Evolutionary conservation across 2,888 invertebrate species (phyloP), one percentile per base, ranked within the genome.

Genomic region (Tetragonisca angustula): DNA sequence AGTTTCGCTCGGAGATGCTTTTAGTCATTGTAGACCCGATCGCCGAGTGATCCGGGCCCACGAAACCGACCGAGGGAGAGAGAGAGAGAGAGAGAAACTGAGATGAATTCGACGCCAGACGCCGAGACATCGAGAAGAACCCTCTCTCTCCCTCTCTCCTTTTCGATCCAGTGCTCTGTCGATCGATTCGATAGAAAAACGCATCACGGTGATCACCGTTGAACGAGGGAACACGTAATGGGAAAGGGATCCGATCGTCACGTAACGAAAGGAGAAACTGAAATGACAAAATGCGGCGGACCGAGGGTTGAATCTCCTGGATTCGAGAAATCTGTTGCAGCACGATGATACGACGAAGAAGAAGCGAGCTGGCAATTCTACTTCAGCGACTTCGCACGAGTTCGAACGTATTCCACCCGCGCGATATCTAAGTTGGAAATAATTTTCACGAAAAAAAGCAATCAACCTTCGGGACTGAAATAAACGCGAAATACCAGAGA

Each of bases 1-100:
- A 92, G 93, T 92, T 93, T 92, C 82, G 91, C 90, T 90, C 84
- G 85, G 84, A 89, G 90, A 91, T 88, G 86, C 89, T 90, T 90
- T 90, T 83, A 90, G 91, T 91, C 90, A 91, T 90, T 87, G 90
- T 90, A 85, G 69, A 27, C 43, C 74, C 74, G 77, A 52, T 79
- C 78, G 36, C 27, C 43, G 64, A 56, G 61, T 27, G 56, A 59
- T 59, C 15, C 70, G 67, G 62, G 24, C 11, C 59, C 67, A 79
- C 80, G 85, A 87, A 90, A 86, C 85, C 81, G 85, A 19, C 76
- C 84, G 67, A 27, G 43, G 1, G 43, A 9, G 43, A 43, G 9
- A 43, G 43, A 43, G 36, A 36, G 36, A 36, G 43, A 43, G 43
- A 43, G 43, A 43, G 9, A 43, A 64, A 73, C 32, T 78, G 64